A percentile compares a stretch with the other conserved stretches of the same genome.
These are phyloP conservation scores for Pyxicephalus adspersus DNA, from an alignment of 2,113 vertebrate genomes.

Conservation along the genomic window DNA sequence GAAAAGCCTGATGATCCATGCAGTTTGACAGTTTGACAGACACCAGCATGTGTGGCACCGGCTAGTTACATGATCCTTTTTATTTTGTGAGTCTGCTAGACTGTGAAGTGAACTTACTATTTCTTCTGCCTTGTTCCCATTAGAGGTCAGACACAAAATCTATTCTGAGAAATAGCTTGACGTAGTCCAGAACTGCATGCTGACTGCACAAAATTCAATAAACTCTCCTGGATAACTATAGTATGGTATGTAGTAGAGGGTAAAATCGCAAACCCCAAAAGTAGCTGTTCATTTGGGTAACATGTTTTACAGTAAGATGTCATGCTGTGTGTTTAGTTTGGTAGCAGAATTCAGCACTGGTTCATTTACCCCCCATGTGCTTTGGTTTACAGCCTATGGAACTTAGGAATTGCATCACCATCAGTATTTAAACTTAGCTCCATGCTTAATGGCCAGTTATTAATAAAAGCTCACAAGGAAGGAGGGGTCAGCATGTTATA, in stretches of 20 bases:
- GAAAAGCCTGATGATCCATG: conserved; percentile 80
- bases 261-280: neutral
- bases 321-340: neutral
- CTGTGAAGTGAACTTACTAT: conserved; percentile 77
- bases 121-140: conserved; percentile 73
- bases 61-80: conserved; percentile 84
- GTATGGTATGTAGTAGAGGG: neutral
- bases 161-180: conserved; percentile 53
- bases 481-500: conserved; percentile 61
- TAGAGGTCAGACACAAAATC: conserved; percentile 72
- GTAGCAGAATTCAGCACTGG: neutral
- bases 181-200: conserved; percentile 31
- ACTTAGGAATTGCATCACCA: conserved; percentile 19
- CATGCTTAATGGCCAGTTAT: neutral
- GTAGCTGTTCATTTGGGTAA: neutral
- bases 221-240: conserved; percentile 27
- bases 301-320: neutral
- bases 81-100: conserved; percentile 74
- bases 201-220: conserved; percentile 46
- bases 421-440: conserved; percentile 14
- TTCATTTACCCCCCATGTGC: neutral
- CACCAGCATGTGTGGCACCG: conserved; percentile 85
- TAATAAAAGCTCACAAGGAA: conserved; percentile 9
- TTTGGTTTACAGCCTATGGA: neutral
- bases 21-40: conserved; percentile 89